Conservation (phyloP, 2,797 vertebrate species). For the Peromyscus attwateri region DNA sequence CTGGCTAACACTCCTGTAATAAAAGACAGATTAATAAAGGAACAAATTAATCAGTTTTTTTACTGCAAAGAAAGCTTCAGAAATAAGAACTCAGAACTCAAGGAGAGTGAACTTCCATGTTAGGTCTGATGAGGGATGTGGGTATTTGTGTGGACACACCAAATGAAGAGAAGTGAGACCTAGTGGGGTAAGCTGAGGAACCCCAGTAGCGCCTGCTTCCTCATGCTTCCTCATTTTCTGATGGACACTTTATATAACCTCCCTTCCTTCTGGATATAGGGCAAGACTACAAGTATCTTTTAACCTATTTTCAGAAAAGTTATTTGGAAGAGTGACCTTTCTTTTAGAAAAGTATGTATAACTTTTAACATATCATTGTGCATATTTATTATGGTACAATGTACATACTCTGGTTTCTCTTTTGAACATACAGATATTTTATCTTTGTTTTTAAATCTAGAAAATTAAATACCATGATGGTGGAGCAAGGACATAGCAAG, state of each 20-base stretch:
- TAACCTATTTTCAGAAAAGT: not conserved
- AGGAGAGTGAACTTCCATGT: fast-evolving
- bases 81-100: not conserved
- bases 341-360: not conserved
- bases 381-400: not conserved
- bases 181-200: not conserved
- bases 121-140: not conserved
- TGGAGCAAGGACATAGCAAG: not conserved
- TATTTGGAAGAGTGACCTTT: not conserved
- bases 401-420: not conserved
- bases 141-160: not conserved
- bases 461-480: too few relatives aligned
- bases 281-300: not conserved
- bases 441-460: too few relatives aligned
- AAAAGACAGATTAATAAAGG: not conserved
- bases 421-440: not conserved
- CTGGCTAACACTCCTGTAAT: not conserved
- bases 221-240: not conserved
- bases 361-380: not conserved
- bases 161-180: not conserved
- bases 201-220: not conserved
- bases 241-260: not conserved
- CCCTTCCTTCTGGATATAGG: not conserved
- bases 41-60: not conserved
- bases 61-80: not conserved